Evolutionary conservation across 2,888 invertebrate genomes (phyloP), one percentile per base, ranked within the genome.

Genomic region (Germaria angustata): DNA sequence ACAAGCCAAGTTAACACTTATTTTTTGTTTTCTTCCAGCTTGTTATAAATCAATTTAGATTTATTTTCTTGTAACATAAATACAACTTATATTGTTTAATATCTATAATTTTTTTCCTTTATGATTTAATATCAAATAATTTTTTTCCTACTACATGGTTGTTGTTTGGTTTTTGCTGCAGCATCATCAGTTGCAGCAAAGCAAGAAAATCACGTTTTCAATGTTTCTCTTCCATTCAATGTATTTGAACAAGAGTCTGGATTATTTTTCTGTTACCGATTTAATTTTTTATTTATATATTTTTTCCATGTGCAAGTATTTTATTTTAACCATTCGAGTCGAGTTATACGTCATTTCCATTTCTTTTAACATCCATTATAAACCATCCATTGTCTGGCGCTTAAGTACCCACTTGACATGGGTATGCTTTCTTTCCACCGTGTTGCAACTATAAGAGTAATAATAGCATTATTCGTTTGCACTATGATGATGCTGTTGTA

Each of bases 381-480:
- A 78, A 78, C 55, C 80, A 77, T 75, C 84, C 80, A 75, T 75
- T 84, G 72, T 75, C 76, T 82, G 82, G 79, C 82, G 78, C 82
- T 82, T 77, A 84, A 84, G 84, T 84, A 80, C 79, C 81, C 83
- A 85, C 83, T 82, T 81, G 84, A 81, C 84, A 80, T 80, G 79
- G 77, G n/a, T 75, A 84, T 71, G 82, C 66, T 79, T 59, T 75
- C 61, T 66, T 78, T 65, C 46, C 34, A 44, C 11, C 24, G n/a
- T 71, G 24, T 34, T 22, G 20, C 20, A 24, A 41, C 11, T 15
- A 39, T 6, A 9, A 17, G 22, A 13, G 34, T 20, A 11, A 15
- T 39, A 13, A 13, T 32, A 8, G 22, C 34, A 36, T 28, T 39
- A 49, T 61, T 28, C 57, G 34, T 49, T 71, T 57, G 57, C 71